Evolutionary conservation across 2,113 vertebrate genomes (phyloP), one percentile per base, ranked within the genome.

Genomic region (Corythornis vintsioides): DNA sequence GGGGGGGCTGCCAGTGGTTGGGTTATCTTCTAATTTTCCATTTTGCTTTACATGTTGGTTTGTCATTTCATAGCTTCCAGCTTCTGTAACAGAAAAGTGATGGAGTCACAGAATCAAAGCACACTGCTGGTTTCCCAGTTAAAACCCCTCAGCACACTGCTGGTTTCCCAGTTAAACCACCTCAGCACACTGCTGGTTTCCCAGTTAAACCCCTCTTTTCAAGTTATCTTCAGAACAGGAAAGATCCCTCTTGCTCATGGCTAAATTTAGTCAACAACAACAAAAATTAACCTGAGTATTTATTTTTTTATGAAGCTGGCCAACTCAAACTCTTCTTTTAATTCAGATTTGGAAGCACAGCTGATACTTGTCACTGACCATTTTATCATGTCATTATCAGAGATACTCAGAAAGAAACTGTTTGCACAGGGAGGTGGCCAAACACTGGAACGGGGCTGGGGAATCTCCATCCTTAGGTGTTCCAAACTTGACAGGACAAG

Each of bases 31-130:
- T 96, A 99, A 94, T 92, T 98, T 98, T 29, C 99, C 99, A 94
- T 99, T 99, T 72, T 99, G 98, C 93, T 98, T 99, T 74, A 98
- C 98, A 5, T 98, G 98, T 96, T 98, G 99, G 98, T 97, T 98
- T 81, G 98, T 98, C 97, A 98, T 96, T 97, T 99, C 98, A 7
- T 99, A 99, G 97, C 98, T 98, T 76, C 98, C 98, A 94, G 98
- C 98, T 97, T 99, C 99, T 98, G 92, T 61, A 81, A 96, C 83
- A 95, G 19, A 88, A 59, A 69, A 76, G 33, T 26, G 2, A 17
- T 0, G 8, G 16, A 80, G 29, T 7, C 50, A 26, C 15, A 52
- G 50, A 15, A 52, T 26, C 15, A 33, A 2, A 75, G 1, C 42
- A 53, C 1, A 2, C 48, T 75, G 38, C 38, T 38, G 38, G 5